A percentile compares a stretch with the other conserved stretches of the same genome.
These are phyloP conservation scores for Agrilus biguttatus DNA, from an alignment of 2,888 invertebrate genomes.

Conservation along the genomic window DNA sequence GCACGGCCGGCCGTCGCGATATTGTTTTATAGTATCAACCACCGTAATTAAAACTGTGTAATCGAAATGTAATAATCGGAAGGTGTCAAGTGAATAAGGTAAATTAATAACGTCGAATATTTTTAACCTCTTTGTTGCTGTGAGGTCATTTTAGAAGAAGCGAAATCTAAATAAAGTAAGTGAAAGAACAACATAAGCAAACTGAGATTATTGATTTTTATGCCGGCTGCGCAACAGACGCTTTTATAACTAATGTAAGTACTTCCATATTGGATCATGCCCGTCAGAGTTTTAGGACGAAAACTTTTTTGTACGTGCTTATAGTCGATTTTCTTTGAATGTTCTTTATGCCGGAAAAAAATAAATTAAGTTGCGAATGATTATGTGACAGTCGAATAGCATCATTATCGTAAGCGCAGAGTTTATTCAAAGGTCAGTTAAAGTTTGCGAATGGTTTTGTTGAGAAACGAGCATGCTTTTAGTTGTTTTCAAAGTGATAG, in stretches of 20 bases:
- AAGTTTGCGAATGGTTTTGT: constrained; percentile 13
- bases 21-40: no score
- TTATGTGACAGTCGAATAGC: no score
- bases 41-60: no score
- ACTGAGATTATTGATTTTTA: constrained; percentile 19
- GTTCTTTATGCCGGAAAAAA: not conserved
- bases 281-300: constrained; percentile 23
- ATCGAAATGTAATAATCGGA: no score
- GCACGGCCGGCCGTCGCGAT: no score
- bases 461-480: constrained; percentile 16
- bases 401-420: no score
- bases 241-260: constrained; percentile 16
- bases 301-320: constrained; percentile 27
- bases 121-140: no score
- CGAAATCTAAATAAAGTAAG: constrained; percentile 9
- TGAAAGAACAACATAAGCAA: constrained; percentile 15
- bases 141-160: no score
- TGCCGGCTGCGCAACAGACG: constrained; percentile 18
- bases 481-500: constrained; percentile 18
- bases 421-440: constrained; percentile 12
- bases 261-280: constrained; percentile 27
- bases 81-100: no score
- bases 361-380: no score
- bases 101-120: no score
- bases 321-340: constrained; percentile 21